Evolutionary conservation across 1,140 invertebrate genomes (phyloP).

Genomic region (Laodelphax striatellus): DNA sequence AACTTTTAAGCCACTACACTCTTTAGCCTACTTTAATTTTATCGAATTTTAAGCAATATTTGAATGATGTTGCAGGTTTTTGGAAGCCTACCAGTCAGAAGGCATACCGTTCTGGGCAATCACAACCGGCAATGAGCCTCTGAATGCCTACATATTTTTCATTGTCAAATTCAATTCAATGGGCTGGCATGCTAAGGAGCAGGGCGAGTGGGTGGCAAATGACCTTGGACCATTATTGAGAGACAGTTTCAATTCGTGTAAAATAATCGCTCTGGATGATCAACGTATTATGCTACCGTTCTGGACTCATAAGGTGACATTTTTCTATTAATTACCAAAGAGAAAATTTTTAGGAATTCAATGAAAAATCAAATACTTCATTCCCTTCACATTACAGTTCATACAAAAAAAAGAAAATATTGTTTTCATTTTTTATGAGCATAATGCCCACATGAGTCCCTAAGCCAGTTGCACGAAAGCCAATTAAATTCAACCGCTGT

Average conservation of each 20-base stretch:
- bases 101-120: conserved; percentile 46
- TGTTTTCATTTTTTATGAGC: no score
- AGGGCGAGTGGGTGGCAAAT: conserved; percentile 44
- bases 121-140: conserved; percentile 51
- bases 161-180: conserved; percentile 51
- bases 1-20: no score
- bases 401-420: no score
- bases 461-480: no score
- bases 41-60: no score
- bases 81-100: conserved; percentile 36
- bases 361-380: no score
- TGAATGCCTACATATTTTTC: conserved; percentile 34
- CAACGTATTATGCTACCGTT: not conserved
- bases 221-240: not conserved
- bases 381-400: no score
- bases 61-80: conserved; percentile 30
- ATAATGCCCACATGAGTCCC: no score
- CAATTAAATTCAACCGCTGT: no score
- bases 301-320: not conserved
- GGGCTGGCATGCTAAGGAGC: conserved; percentile 50
- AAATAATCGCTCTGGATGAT: not conserved
- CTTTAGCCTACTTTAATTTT: no score
- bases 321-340: no score
- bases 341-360: no score
- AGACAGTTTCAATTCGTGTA: not conserved